Evolutionary conservation across 2,888 invertebrate species (phyloP), one percentile per base, ranked within the genome.

Genomic region (Leptarthrus brevirostris): DNA sequence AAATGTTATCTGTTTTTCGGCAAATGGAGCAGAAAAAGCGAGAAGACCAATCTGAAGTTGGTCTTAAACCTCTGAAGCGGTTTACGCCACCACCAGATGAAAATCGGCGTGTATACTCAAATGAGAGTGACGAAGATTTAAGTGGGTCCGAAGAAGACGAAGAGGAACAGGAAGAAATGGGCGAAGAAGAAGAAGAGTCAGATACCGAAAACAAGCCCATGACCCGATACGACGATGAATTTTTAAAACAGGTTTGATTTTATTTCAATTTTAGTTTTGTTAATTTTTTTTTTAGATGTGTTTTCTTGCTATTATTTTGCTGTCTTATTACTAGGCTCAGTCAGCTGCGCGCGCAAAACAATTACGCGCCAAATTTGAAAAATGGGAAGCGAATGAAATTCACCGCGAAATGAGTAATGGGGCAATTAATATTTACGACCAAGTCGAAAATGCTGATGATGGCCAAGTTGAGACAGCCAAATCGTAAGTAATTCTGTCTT

Each of bases 71-170:
- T 0, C 84, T 96, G 76, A 96, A 95, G 83, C 87, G 94, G 74
- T 96, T 96, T 85, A 96, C 96, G 0, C 96, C 96, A 1, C 96
- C 96, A 0, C 94, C 94, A 14, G 93, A 94, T 78, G 88, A 87
- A 3, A 86, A 86, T 16, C 84, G 82, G 3, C 75, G 79, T 0
- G 16, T 77, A 12, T 78, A 76, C 58, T 86, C 86, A 52, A 78
- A 80, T 3, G 85, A 84, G 30, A 81, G 71, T 26, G 80, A 85
- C 4, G 86, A 88, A 24, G 79, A 80, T 6, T 79, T 80, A 0
- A 85, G 85, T n/a, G 83, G 78, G 1, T 79, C 85, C 30, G 86
- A 88, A 16, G 86, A 86, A 12, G 80, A 80, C 3, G 79, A 78
- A 20, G 79, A 79, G 49, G 88, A 89, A 74, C 77, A 72, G 2